A percentile compares a stretch with the other conserved stretches of the same genome.
These are phyloP conservation scores for Piezodorus guildinii DNA, from an alignment of 1,140 invertebrate genomes.

Conservation along the genomic window DNA sequence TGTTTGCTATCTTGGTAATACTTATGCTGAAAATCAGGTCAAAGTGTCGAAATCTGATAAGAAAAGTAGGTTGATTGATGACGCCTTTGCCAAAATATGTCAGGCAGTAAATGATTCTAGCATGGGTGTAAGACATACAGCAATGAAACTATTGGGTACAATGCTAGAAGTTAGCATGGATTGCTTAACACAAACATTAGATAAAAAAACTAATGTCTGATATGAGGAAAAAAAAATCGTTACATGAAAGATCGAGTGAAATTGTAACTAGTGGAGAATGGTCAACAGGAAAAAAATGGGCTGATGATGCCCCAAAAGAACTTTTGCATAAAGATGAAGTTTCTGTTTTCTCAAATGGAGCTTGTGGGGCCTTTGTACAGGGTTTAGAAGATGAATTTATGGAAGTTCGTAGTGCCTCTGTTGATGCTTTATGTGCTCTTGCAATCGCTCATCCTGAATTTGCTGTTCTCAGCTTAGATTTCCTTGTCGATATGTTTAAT, in stretches of 20 bases:
- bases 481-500: slow-evolving; percentile 99
- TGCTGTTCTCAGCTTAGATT: slow-evolving; percentile 79
- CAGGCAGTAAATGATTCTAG: slow-evolving; percentile 87
- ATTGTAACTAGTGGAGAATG: slow-evolving; percentile 74
- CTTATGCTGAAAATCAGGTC: slow-evolving; percentile 71
- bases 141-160: slow-evolving; percentile 69
- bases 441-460: slow-evolving; percentile 75
- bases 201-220: slow-evolving; percentile 98
- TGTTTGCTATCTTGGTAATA: slow-evolving; percentile 71
- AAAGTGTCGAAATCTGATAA: slow-evolving; percentile 53
- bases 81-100: slow-evolving; percentile 93
- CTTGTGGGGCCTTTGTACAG: slow-evolving; percentile 96
- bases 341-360: slow-evolving; percentile 78
- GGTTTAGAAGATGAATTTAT: slow-evolving; percentile 96
- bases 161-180: slow-evolving; percentile 77
- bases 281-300: slow-evolving; percentile 84
- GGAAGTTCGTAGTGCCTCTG: slow-evolving; percentile 85
- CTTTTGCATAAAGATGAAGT: slow-evolving; percentile 62
- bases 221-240: slow-evolving; percentile 65
- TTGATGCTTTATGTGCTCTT: slow-evolving; percentile 85
- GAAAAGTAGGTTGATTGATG: slow-evolving; percentile 79
- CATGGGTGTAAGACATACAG: slow-evolving; percentile 65
- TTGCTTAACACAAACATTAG: slow-evolving; percentile 85
- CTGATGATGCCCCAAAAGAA: slow-evolving; percentile 75
- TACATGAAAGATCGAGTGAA: slow-evolving; percentile 71